Evolutionary conservation across 53 echinoderm and acorn worm species (phyloP).

Genomic region (Antedon mediterranea): DNA sequence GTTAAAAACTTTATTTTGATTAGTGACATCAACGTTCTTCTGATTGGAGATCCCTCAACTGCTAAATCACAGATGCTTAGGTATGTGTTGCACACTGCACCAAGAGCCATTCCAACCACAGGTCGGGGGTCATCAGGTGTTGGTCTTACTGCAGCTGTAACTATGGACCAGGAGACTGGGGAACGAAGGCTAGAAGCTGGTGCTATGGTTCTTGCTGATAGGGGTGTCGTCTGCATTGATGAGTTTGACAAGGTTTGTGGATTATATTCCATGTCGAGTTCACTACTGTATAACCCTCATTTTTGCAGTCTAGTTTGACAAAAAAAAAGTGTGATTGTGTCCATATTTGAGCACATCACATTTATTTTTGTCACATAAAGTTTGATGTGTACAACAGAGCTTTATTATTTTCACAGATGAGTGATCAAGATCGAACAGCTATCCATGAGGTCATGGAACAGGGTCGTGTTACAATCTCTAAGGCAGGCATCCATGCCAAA

Average conservation of each 20-base stretch:
- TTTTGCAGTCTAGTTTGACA: too few species aligned
- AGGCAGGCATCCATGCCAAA: constrained; percentile 97
- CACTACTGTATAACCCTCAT: too few species aligned
- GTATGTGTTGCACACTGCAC: constrained; percentile 86
- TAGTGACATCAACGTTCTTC: constrained; percentile 92
- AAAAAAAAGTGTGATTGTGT: too few species aligned
- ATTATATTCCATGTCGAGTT: too few species aligned
- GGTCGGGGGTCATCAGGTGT: constrained; percentile 96
- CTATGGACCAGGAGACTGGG: constrained; percentile 76
- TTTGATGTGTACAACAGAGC: too few species aligned
- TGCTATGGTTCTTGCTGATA: constrained; percentile 93
- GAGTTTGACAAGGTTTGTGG: constrained; percentile 90
- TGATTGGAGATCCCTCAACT: constrained; percentile 97
- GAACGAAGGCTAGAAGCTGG: constrained; percentile 89
- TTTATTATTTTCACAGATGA: constrained; percentile 44
- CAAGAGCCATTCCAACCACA: constrained; percentile 82
- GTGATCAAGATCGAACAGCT: constrained; percentile 92
- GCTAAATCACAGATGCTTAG: constrained; percentile 98
- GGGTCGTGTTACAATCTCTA: constrained; percentile 98
- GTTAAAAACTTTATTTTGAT: too few species aligned
- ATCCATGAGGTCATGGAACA: constrained; percentile 99
- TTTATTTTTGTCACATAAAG: too few species aligned
- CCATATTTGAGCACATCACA: not conserved
- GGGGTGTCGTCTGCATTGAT: constrained; percentile 95
- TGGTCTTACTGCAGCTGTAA: constrained; percentile 86